A percentile compares a stretch with the other conserved stretches of the same genome.
Conservation (phyloP, 2,113 vertebrate genomes). For the Hipposideros armiger region DNA sequence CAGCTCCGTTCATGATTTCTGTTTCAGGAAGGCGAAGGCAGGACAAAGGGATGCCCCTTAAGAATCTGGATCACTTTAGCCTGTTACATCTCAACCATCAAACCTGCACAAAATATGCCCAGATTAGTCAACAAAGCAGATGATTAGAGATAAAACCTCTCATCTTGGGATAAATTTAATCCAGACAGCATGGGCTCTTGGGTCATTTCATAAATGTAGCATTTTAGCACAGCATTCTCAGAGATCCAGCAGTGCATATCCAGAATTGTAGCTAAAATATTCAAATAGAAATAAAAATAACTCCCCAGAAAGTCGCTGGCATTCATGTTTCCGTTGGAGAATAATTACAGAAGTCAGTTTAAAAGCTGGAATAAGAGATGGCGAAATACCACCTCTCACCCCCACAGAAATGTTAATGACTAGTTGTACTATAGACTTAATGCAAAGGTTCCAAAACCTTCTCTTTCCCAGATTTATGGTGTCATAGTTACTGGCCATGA, state of each 20-base stretch:
- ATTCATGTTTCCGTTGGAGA: conserved; percentile 58
- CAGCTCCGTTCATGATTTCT: background rate
- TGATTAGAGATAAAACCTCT: conserved; percentile 69
- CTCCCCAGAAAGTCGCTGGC: conserved; percentile 56
- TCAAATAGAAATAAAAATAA: conserved; percentile 73
- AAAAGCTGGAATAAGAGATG: conserved; percentile 47
- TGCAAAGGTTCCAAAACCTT: conserved; percentile 58
- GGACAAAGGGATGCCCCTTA: conserved; percentile 6
- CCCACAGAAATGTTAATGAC: conserved; percentile 63
- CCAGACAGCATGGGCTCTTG: conserved; percentile 57
- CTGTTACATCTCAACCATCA: conserved; percentile 26
- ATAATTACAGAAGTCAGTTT: conserved; percentile 70
- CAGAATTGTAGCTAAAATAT: conserved; percentile 72
- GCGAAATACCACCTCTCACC: conserved; percentile 44
- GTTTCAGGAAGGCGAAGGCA: background rate
- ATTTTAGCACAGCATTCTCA: conserved; percentile 60
- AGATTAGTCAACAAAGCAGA: conserved; percentile 55
- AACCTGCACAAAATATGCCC: conserved; percentile 31
- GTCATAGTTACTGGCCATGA: background rate
- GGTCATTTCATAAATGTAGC: conserved; percentile 75
- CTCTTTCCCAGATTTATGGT: background rate
- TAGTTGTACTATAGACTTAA: conserved; percentile 37
- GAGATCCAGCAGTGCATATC: conserved; percentile 54
- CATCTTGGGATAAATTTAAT: conserved; percentile 65
- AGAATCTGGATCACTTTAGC: background rate